Percentiles rank a stretch among this genome's conserved stretches.
phyloP scores from a whole-genome alignment of 2,113 vertebrate genomes.

The Progne subis region DNA sequence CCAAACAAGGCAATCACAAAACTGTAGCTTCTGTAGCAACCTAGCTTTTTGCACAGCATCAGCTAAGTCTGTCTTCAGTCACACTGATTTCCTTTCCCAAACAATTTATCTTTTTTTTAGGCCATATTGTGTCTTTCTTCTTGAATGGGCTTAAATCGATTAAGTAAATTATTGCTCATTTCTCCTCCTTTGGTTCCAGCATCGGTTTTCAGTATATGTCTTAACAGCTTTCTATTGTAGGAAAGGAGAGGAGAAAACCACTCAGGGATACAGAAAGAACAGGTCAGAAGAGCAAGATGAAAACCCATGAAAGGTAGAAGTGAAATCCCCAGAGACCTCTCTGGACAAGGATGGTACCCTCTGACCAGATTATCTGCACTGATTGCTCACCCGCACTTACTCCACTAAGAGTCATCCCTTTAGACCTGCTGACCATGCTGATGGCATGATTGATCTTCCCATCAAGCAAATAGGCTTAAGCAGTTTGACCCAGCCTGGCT shows the following conservation, averaged over 20 bases:
- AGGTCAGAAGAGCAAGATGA: background rate
- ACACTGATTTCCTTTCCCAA: background rate
- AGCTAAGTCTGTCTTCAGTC: background rate
- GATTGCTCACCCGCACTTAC: background rate
- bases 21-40: background rate
- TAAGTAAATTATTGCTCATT: constrained; percentile 14
- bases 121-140: background rate
- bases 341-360: background rate
- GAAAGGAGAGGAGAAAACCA: constrained; percentile 28
- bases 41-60: background rate
- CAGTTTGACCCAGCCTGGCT: background rate
- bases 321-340: background rate
- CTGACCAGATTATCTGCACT: background rate
- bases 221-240: constrained; percentile 14
- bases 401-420: background rate
- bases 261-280: background rate
- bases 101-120: background rate
- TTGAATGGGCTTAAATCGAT: background rate
- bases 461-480: background rate
- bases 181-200: constrained; percentile 20
- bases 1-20: constrained; percentile 44
- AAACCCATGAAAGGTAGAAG: background rate
- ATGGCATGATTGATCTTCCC: accelerated
- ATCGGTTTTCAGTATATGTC: constrained; percentile 12
- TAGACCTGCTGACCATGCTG: background rate